Evolutionary conservation across 2,888 invertebrate species (phyloP).

Genomic region (Aleiodes leptofemur): DNA sequence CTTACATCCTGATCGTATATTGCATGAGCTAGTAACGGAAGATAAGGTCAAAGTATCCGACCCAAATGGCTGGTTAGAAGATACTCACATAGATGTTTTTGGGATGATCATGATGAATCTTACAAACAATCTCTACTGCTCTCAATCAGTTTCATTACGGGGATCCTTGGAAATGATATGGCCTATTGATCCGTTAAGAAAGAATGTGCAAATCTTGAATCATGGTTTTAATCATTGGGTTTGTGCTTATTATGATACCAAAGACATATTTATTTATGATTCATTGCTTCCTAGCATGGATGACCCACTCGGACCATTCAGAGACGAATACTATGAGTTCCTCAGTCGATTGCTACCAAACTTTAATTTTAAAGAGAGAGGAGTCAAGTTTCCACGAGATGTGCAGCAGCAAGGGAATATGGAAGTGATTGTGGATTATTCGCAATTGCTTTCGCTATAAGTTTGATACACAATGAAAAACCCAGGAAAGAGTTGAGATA

Average conservation of each 20-base stretch:
- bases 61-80: constrained; percentile 1
- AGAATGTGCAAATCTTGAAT: neutral
- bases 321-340: too few relatives aligned
- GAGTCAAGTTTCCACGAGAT: too few relatives aligned
- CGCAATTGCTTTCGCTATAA: too few relatives aligned
- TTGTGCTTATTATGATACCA: neutral
- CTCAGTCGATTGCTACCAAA: too few relatives aligned
- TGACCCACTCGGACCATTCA: too few relatives aligned
- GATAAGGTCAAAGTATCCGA: neutral
- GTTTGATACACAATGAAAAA: too few relatives aligned
- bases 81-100: neutral
- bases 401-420: too few relatives aligned
- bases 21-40: too few relatives aligned
- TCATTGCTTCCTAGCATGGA: neutral
- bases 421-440: too few relatives aligned
- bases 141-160: neutral
- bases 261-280: neutral
- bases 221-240: neutral
- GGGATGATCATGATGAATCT: neutral
- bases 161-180: neutral
- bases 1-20: too few relatives aligned
- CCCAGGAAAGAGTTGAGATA: too few relatives aligned
- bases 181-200: neutral
- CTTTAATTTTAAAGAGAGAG: too few relatives aligned
- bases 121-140: neutral